Evolutionary conservation across 2,113 vertebrate species (phyloP), one percentile per base, ranked within the genome.

Genomic region (Pipra filicauda): DNA sequence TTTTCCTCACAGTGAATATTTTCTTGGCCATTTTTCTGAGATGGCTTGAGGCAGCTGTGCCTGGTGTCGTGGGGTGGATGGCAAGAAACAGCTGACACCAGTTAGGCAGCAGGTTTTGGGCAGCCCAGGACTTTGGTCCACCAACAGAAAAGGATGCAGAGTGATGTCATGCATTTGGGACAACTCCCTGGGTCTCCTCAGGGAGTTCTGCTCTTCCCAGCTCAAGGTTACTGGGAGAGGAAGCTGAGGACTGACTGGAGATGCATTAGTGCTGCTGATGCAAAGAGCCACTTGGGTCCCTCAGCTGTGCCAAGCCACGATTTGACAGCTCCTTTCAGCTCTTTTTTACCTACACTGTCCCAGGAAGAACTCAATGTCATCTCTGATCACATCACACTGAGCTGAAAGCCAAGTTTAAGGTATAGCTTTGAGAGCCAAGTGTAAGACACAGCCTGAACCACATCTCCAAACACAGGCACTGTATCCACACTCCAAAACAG

Each of bases 71-170:
- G 17, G 39, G 22, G 20, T 0, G 0, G 21, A 35, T 44, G 33
- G 35, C 18, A 27, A 73, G 54, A 64, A 80, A 43, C 2, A 4
- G 6, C 5, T 24, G 57, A 49, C 44, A 11, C 0, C 0, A 0
- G 14, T 19, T 28, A 51, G 41, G 35, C 16, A 49, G 43, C 12
- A 44, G 30, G 35, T 19, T 91, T 48, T 30, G 73, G 61, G 61
- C 16, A 33, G 49, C 24, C 72, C 64, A 52, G 24, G 59, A 57
- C 44, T 46, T 48, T 2, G 12, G 24, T 52, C 22, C 39, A 58
- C 20, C 44, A 62, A 44, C 22, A 76, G 55, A 78, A 44, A 79
- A 75, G 35, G 58, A 65, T 28, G 52, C 54, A 66, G n/a, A 14
- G 2, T 35, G 18, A 37, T 49, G 37, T 23, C 58, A 15, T 8